Evolutionary conservation across 2,888 invertebrate genomes (phyloP).

Genomic region (Coremacera marginata): DNA sequence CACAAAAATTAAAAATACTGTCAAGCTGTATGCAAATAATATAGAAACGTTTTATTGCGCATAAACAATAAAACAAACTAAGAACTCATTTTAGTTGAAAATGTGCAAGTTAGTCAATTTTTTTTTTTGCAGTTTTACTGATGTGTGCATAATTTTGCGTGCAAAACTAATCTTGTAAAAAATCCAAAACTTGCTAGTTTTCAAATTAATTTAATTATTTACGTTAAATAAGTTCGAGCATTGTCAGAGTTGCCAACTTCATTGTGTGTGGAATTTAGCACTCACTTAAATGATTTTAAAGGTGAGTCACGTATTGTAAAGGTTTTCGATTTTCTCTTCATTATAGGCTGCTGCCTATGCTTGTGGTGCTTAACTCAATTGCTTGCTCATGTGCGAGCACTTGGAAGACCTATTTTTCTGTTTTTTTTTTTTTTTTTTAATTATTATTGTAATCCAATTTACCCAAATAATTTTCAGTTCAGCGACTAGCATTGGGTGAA

Average conservation of each 20-base stretch:
- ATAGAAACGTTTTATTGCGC: neutral
- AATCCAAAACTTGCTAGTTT: too few relatives aligned
- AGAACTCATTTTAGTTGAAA: too few relatives aligned
- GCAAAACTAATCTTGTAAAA: too few relatives aligned
- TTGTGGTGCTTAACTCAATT: neutral
- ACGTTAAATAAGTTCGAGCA: neutral
- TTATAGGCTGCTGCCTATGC: neutral
- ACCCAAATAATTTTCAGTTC: constrained; percentile 13
- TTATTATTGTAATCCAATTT: constrained; percentile 12
- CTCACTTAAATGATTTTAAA: too few relatives aligned
- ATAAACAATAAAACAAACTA: neutral
- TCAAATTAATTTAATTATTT: too few relatives aligned
- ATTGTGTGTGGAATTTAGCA: too few relatives aligned
- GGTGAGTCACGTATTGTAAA: too few relatives aligned
- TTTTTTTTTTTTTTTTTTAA: too few relatives aligned
- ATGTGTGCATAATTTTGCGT: too few relatives aligned
- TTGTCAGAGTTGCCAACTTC: neutral
- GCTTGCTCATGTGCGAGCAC: neutral
- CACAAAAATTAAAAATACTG: neutral
- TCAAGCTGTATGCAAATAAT: neutral
- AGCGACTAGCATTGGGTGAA: neutral
- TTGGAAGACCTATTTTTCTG: neutral
- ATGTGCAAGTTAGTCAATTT: too few relatives aligned
- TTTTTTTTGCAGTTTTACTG: too few relatives aligned
- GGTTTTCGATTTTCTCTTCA: too few relatives aligned